Base-by-base conservation (phyloP, 2,113 vertebrate genomes). In the Podocnemis expansa region DNA sequence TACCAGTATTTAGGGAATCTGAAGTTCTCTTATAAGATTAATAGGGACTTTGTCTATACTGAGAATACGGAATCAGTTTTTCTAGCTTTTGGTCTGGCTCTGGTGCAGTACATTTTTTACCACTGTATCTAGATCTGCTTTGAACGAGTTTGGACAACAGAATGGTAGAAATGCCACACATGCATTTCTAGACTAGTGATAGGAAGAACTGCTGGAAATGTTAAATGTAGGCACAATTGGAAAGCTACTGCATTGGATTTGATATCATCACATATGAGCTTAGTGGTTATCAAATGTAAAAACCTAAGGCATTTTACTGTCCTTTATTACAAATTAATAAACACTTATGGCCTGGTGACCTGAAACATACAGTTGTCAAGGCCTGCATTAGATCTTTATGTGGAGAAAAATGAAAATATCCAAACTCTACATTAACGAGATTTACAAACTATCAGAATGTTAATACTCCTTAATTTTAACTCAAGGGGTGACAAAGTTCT, bases 391-490 rank as follows among this genome's bases (percentile, higher is more conserved):
- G 0, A 0, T 60, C 0, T 1, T 21, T 43, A 21, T 73, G 81
- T 79, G 3, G 67, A 17, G 8, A 51, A 11, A 22, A 34, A 17
- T 70, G 78, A 73, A 91, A 24, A 78, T 21, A 49, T 8, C 2
- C 14, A 21, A 0, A 0, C 34, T 90, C 41, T 75, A 78, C 67
- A 2, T 0, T 24, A 6, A 3, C 82, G 7, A 17, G 11, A 29
- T 16, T 54, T 84, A 52, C 83, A 94, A 84, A 78, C 12, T 13
- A 1, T 52, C 45, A 4, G n/a, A 3, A 31, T 34, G 21, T 47
- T 45, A n/a, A 16, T 31, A 13, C 1, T 0, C 38, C 84, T 70
- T 76, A 5, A 13, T 80, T 63, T 73, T 5, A 88, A 89, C 12
- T 81, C 78, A 51, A 45, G 21, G 49, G 54, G 73, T 51, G 22